Evolutionary conservation across 2,797 vertebrate genomes (phyloP).

Genomic region (Aldrovandia affinis): DNA sequence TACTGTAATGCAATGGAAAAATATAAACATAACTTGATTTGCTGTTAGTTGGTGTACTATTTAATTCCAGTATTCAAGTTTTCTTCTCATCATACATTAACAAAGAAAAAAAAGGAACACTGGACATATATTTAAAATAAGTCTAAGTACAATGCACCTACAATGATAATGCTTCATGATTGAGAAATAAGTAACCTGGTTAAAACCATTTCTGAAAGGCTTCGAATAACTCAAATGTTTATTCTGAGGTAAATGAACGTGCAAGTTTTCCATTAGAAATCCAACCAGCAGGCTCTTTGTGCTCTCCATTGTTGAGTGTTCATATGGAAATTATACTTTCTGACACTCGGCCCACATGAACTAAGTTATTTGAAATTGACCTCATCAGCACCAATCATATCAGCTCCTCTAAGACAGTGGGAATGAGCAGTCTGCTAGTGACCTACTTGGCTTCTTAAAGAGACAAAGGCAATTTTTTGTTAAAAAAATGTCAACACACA

Average conservation of each 20-base stretch:
- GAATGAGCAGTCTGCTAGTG: conserved; percentile 57
- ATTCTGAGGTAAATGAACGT: conserved; percentile 28
- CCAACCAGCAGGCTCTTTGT: conserved; percentile 25
- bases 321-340: conserved; percentile 63
- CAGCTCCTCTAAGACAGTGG: conserved; percentile 59
- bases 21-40: not conserved
- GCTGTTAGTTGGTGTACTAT: not conserved
- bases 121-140: too few relatives aligned
- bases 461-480: conserved; percentile 48
- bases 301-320: conserved; percentile 28
- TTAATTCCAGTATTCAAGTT: not conserved
- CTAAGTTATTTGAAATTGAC: conserved; percentile 68
- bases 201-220: not conserved
- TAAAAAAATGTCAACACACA: conserved; percentile 49
- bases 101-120: not conserved
- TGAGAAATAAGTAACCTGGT: not conserved
- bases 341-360: conserved; percentile 65
- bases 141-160: not conserved
- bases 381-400: conserved; percentile 69
- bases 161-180: not conserved
- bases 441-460: conserved; percentile 70
- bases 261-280: conserved; percentile 31
- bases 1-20: not conserved
- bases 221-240: conserved; percentile 24
- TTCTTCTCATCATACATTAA: not conserved